Conservation (phyloP, 2,797 vertebrate species). For the Kryptopterus vitreolus region DNA sequence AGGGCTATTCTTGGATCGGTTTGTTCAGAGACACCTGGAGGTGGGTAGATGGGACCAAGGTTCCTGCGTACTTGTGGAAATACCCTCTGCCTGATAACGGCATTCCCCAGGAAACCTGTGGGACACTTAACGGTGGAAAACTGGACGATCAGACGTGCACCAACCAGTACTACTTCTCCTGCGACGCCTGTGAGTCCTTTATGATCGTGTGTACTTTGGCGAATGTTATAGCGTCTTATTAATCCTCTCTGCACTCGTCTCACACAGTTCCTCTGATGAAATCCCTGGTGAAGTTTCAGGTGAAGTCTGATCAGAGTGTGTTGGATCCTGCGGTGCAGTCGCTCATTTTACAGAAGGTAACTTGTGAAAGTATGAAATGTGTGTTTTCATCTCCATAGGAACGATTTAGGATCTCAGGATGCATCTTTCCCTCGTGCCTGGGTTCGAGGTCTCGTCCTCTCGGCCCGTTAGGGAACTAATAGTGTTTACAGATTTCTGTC, state of each 20-base stretch:
- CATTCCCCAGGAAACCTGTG: neutral
- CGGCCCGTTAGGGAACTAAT: too few relatives aligned
- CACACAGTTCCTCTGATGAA: too few relatives aligned
- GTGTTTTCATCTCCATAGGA: neutral
- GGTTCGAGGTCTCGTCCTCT: too few relatives aligned
- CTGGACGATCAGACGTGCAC: neutral
- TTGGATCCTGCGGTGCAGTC: neutral
- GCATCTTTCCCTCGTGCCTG: too few relatives aligned
- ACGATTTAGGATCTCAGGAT: neutral
- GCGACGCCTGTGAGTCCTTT: neutral
- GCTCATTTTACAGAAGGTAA: neutral
- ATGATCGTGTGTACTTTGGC: neutral
- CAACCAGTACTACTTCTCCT: neutral
- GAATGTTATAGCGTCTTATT: too few relatives aligned
- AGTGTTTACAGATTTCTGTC: too few relatives aligned
- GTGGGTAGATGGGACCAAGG: constrained; percentile 6
- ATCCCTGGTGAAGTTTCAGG: neutral
- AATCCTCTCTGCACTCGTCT: too few relatives aligned
- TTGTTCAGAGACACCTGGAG: constrained; percentile 19
- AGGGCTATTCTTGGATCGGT: neutral
- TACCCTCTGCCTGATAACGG: neutral
- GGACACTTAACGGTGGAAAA: neutral
- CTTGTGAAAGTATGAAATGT: too few relatives aligned
- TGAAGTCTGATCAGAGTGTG: neutral
- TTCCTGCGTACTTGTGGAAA: neutral